phyloP scores from a whole-genome alignment of 35 echinoderm and acorn worm genomes.

The Stichopus chloronotus region DNA sequence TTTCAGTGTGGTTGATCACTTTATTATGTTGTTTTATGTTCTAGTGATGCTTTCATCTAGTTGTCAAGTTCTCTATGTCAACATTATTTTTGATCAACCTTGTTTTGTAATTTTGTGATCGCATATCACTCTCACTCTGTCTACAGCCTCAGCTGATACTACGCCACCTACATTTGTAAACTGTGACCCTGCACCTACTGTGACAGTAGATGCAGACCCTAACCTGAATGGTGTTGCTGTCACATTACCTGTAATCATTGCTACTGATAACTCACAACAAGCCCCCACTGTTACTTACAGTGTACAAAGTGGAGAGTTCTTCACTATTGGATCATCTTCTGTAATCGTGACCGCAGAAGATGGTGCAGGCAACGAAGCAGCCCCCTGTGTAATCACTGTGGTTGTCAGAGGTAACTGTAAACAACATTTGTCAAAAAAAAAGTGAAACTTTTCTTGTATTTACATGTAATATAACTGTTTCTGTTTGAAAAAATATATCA shows the following conservation, averaged over 20 bases:
- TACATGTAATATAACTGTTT: too few relatives aligned
- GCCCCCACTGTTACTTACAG: neutral
- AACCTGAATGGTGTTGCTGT: slow-evolving; percentile 27
- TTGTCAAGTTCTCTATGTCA: too few relatives aligned
- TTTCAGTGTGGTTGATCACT: too few relatives aligned
- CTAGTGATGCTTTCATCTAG: too few relatives aligned
- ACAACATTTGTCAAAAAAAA: too few relatives aligned
- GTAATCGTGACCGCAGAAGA: slow-evolving; percentile 20
- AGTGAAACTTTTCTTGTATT: too few relatives aligned
- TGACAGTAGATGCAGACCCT: neutral
- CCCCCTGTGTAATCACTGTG: slow-evolving; percentile 24
- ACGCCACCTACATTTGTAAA: slow-evolving; percentile 33
- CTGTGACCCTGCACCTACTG: neutral
- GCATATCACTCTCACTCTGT: neutral
- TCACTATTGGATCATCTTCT: slow-evolving; percentile 11
- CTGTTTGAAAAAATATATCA: too few relatives aligned
- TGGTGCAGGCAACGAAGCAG: neutral
- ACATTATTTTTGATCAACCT: too few relatives aligned
- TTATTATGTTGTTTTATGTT: too few relatives aligned
- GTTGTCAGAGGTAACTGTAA: slow-evolving; percentile 27
- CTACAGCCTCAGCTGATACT: neutral
- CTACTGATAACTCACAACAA: slow-evolving; percentile 46
- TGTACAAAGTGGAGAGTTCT: neutral
- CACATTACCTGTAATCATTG: slow-evolving; percentile 14
- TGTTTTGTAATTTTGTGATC: too few relatives aligned